These are phyloP conservation scores for Acanthochromis polyacanthus DNA, from an alignment of 2,113 vertebrate genomes.

Conservation along the genomic window DNA sequence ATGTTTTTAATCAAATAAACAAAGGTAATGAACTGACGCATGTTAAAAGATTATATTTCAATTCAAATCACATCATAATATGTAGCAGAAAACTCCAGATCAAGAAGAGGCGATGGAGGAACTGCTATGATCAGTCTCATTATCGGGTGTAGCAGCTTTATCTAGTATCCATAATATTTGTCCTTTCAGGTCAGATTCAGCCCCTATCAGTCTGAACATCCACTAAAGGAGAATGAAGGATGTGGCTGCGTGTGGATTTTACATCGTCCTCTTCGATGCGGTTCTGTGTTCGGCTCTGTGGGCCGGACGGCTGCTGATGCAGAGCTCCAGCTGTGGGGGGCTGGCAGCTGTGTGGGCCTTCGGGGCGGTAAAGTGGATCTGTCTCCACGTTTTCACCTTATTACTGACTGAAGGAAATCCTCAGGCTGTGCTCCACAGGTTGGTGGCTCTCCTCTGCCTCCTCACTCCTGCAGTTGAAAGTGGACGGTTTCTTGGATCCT, in stretches of 20 bases:
- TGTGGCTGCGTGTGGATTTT: background rate
- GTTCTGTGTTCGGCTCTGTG: conserved; percentile 55
- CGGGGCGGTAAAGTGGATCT: conserved; percentile 55
- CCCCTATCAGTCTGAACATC: background rate
- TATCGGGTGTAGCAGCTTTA: no score
- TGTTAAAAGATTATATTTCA: no score
- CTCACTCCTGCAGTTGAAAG: conserved; percentile 73
- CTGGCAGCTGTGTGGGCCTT: conserved; percentile 73
- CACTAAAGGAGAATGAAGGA: conserved; percentile 24
- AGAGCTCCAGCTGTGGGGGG: conserved; percentile 31
- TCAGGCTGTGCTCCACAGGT: conserved; percentile 21
- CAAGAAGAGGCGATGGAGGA: no score
- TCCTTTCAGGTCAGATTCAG: conserved; percentile 16
- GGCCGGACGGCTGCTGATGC: conserved; percentile 35
- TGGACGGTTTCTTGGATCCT: background rate
- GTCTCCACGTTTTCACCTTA: conserved; percentile 51
- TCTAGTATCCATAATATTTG: background rate
- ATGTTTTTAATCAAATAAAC: no score
- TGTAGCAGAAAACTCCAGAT: no score
- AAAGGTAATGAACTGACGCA: no score
- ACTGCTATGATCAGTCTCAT: no score
- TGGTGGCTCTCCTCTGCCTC: conserved; percentile 71
- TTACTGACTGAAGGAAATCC: conserved; percentile 14
- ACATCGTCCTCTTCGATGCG: conserved; percentile 63
- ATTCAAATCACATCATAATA: no score